Evolutionary conservation across 2,113 vertebrate species (phyloP).

Genomic region (Mola mola): DNA sequence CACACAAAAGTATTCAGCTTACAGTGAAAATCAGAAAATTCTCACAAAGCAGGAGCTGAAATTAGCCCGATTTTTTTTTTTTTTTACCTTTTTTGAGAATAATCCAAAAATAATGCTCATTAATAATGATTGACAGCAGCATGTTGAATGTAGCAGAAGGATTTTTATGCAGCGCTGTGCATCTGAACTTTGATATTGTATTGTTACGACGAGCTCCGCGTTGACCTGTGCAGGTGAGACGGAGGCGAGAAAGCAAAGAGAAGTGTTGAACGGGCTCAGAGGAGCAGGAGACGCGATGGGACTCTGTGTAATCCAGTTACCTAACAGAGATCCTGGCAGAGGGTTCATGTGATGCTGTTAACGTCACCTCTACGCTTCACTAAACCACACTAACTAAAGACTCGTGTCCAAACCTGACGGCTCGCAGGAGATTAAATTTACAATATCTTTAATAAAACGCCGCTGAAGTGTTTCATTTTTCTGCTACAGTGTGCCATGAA

Average conservation of each 20-base stretch:
- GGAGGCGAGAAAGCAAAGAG: neutral
- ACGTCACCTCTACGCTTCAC: too few relatives aligned
- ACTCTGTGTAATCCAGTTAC: constrained; percentile 61
- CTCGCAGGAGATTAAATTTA: too few relatives aligned
- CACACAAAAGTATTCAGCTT: too few relatives aligned
- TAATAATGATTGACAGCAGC: neutral
- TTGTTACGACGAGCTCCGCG: rapidly evolving
- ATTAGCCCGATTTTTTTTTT: too few relatives aligned
- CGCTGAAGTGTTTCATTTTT: neutral
- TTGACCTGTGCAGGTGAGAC: neutral
- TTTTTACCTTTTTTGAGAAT: too few relatives aligned
- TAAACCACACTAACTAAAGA: too few relatives aligned
- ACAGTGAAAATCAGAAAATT: too few relatives aligned
- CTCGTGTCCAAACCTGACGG: neutral
- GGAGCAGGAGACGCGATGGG: constrained; percentile 3
- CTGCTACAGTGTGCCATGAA: neutral
- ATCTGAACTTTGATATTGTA: neutral
- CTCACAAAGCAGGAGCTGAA: too few relatives aligned
- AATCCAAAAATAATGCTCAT: too few relatives aligned
- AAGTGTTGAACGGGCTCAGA: constrained; percentile 39
- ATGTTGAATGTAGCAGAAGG: neutral
- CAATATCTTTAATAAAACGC: too few relatives aligned
- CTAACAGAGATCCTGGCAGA: constrained; percentile 27
- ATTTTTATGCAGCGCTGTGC: too few relatives aligned
- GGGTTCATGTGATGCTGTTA: constrained; percentile 16